These are phyloP conservation scores for Crossocerus cetratus DNA, from an alignment of 2,888 invertebrate genomes.

Conservation along the genomic window DNA sequence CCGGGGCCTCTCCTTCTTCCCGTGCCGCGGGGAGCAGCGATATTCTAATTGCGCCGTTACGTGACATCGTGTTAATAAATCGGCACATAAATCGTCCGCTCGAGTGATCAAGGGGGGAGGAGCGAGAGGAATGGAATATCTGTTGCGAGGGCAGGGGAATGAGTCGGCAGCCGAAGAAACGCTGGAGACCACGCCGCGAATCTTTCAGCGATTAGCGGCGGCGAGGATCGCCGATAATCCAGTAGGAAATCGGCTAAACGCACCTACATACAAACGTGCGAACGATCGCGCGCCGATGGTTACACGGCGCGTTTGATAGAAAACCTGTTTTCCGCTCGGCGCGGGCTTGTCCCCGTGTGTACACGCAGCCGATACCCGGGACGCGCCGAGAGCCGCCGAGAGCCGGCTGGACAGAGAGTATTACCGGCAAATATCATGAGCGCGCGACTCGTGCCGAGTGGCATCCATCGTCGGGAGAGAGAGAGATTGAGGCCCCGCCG, in stretches of 20 bases:
- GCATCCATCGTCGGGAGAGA: conserved; percentile 11
- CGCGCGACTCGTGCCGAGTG: conserved; percentile 9
- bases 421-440: conserved; percentile 38
- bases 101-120: background rate
- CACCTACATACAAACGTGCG: conserved; percentile 13
- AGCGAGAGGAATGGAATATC: too few relatives aligned
- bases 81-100: background rate
- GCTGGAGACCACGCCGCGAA: too few relatives aligned
- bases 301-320: conserved; percentile 40
- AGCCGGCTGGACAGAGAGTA: conserved; percentile 3
- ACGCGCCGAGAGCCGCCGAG: background rate
- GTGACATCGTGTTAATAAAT: background rate
- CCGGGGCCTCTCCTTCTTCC: background rate
- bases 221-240: conserved; percentile 35
- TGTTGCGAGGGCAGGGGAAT: too few relatives aligned
- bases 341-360: conserved; percentile 49
- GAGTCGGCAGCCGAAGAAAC: too few relatives aligned
- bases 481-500: conserved; percentile 15
- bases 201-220: conserved; percentile 47
- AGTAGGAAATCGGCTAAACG: conserved; percentile 50
- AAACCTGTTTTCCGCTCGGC: conserved; percentile 49
- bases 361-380: conserved; percentile 30
- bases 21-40: too few relatives aligned
- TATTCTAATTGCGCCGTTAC: too few relatives aligned
- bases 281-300: conserved; percentile 29